These are phyloP conservation scores for Hipparchia semele DNA, from an alignment of 2,888 invertebrate species.

Conservation along the genomic window DNA sequence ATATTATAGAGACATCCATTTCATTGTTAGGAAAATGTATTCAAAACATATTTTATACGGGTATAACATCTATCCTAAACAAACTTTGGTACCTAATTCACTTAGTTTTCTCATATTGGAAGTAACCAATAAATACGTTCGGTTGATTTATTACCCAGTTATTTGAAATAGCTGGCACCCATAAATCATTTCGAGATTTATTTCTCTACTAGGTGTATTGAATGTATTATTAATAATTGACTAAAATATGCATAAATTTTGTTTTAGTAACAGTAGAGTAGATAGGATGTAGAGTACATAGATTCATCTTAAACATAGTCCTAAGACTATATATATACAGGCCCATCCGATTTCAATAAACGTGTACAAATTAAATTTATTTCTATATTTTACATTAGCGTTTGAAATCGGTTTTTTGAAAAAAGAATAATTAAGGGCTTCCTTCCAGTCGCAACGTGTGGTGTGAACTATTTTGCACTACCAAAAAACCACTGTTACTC, in stretches of 20 bases:
- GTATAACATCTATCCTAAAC: not conserved
- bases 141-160: slow-evolving; percentile 38
- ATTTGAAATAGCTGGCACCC: slow-evolving; percentile 34
- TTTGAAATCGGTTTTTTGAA: too few relatives aligned
- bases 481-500: too few relatives aligned
- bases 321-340: too few relatives aligned
- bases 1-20: not conserved
- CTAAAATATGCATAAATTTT: not conserved
- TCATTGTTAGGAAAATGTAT: not conserved
- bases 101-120: slow-evolving; percentile 24
- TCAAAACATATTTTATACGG: not conserved
- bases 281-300: too few relatives aligned
- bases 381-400: too few relatives aligned
- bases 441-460: too few relatives aligned
- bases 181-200: slow-evolving; percentile 34
- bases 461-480: too few relatives aligned
- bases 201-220: slow-evolving; percentile 23
- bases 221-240: not conserved
- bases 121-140: slow-evolving; percentile 36
- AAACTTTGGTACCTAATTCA: slow-evolving; percentile 15
- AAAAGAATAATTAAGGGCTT: too few relatives aligned
- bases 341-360: too few relatives aligned
- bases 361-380: too few relatives aligned
- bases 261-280: too few relatives aligned
- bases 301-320: too few relatives aligned